Base-by-base conservation (phyloP, 2,888 invertebrate species). In the Euplexia lucipara region DNA sequence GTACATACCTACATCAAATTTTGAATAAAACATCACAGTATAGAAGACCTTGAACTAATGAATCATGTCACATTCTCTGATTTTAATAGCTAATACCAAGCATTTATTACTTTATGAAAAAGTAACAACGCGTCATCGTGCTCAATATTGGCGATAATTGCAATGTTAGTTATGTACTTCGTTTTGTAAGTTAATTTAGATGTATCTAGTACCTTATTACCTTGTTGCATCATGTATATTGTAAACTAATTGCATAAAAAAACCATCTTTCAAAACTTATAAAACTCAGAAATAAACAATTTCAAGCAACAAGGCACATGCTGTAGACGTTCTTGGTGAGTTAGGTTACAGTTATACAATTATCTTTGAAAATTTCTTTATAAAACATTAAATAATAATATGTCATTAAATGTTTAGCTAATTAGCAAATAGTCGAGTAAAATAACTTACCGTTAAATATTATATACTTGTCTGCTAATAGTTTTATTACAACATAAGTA, bases 91-190 rank as follows among this genome's bases (percentile, higher is more conserved):
- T 58, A 54, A 49, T 58, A 30, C 34, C 42, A 51, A 59, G 58
- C 71, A 76, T 76, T 76, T 64, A 76, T 59, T 56, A 48, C 16
- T 57, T 53, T 48, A 70, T n/a, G n/a, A n/a, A n/a, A 14, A 60
- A 56, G 37, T 66, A 30, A 58, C n/a, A 47, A 47, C 26, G 41
- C 52, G 59, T 73, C 60, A 37, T 49, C 10, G 52, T 47, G 41
- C 2, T 47, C 49, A 39, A 34, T 52, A 45, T 47, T 41, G 54
- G 44, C 56, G 56, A 59, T 22, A 61, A 42, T 47, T 79, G 72
- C 80, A 78, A 78, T 78, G 63, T 57, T 72, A 76, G 79, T 61
- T 62, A 74, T 2, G 22, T 49, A 48, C 14, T 20, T 70, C 73
- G 22, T 49, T 62, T 49, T 62, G 39, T 78, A 67, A 70, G 68